phyloP scores from a whole-genome alignment of 2,888 invertebrate species.

The Pyrgus malvae region DNA sequence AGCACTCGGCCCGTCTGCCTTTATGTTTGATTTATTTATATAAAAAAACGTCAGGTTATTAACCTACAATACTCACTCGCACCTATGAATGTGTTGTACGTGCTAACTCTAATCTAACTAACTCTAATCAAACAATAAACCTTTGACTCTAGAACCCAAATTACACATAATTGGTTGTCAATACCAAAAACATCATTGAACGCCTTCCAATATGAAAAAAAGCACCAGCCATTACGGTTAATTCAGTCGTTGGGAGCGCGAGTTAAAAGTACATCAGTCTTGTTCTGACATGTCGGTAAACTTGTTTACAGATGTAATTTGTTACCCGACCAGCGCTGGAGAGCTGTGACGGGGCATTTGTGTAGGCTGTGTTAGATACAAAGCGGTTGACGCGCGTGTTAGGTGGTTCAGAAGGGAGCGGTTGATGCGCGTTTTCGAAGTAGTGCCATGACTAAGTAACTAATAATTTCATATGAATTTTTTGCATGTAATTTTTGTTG shows the following conservation, averaged over 20 bases:
- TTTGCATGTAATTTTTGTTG: too few relatives aligned
- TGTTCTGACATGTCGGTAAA: conserved; percentile 26
- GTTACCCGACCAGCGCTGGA: conserved; percentile 9
- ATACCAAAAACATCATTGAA: conserved; percentile 2
- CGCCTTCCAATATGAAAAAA: not conserved
- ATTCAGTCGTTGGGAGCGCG: conserved; percentile 20
- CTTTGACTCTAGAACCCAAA: too few relatives aligned
- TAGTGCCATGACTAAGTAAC: too few relatives aligned
- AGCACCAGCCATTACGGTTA: conserved; percentile 12
- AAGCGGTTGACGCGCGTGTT: too few relatives aligned
- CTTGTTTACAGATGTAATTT: conserved; percentile 28
- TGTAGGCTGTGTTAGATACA: not conserved
- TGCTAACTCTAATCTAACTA: too few relatives aligned
- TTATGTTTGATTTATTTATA: too few relatives aligned
- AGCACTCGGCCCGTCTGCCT: too few relatives aligned
- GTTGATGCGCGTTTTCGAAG: not conserved
- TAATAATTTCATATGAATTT: not conserved
- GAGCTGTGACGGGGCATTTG: conserved; percentile 16
- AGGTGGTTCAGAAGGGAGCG: not conserved
- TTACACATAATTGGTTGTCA: conserved; percentile 6
- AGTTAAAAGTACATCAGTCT: conserved; percentile 29
- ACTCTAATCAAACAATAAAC: too few relatives aligned
- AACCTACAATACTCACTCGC: too few relatives aligned
- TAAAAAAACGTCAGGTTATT: too few relatives aligned
- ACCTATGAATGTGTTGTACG: too few relatives aligned